phyloP scores from a whole-genome alignment of 2,113 vertebrate species.

The Rhinoptilus africanus region DNA sequence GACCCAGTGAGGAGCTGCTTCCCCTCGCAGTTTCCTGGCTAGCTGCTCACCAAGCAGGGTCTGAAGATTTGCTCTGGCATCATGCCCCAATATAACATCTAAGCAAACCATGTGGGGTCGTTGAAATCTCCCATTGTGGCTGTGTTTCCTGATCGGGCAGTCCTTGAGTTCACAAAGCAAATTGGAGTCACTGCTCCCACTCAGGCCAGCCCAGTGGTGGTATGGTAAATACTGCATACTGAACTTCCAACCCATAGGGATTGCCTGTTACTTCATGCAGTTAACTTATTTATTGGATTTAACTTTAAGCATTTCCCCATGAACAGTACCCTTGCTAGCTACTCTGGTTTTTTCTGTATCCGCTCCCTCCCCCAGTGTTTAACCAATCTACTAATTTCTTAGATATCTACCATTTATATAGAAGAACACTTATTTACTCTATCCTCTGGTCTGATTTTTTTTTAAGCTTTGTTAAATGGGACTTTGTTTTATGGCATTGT shows the following conservation, averaged over 20 bases:
- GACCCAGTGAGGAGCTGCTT: background rate
- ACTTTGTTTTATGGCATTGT: background rate
- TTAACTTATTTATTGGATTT: background rate
- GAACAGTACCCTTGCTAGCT: background rate
- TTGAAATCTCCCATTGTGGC: background rate
- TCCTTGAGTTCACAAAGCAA: background rate
- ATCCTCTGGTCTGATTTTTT: background rate
- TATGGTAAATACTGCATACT: background rate
- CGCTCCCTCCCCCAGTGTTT: fast-evolving
- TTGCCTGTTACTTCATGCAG: background rate
- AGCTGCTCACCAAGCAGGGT: background rate
- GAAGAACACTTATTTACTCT: background rate
- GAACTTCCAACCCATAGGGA: background rate
- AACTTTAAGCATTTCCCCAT: background rate
- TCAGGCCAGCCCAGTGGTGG: background rate
- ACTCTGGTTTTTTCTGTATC: background rate
- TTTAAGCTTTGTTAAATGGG: background rate
- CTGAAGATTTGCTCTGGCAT: constrained; percentile 15
- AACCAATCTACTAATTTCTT: background rate
- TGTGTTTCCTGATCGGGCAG: background rate
- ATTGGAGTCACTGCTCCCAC: background rate
- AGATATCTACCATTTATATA: background rate
- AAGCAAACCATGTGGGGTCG: background rate
- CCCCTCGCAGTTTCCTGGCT: background rate
- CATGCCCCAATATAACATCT: fast-evolving